Percentiles rank a stretch among this genome's conserved stretches.
Conservation (phyloP, 2,113 vertebrate species). For the Mus spicilegus region DNA sequence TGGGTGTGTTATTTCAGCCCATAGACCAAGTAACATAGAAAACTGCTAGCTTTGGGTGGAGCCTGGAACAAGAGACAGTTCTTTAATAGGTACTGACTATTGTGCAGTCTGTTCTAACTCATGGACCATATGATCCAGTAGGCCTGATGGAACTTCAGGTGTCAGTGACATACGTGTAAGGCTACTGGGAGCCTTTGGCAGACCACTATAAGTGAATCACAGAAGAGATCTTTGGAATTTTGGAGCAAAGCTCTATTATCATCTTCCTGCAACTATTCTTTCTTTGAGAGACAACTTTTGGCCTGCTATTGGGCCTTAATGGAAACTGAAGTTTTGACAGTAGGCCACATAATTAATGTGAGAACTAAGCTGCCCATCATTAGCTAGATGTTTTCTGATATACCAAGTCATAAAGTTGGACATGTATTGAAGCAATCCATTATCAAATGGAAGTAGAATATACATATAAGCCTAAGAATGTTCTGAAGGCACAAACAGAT, state of each 20-base stretch:
- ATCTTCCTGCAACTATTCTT: not conserved
- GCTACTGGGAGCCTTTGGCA: not conserved
- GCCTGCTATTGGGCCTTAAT: not conserved
- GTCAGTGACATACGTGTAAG: not conserved
- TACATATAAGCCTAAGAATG: not conserved
- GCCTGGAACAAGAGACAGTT: not conserved
- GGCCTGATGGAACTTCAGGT: not conserved
- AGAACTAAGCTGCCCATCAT: not conserved
- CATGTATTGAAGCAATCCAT: not conserved
- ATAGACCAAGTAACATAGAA: not conserved
- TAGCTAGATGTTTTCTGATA: not conserved
- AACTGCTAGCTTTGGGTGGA: not conserved
- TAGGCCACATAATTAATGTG: not conserved
- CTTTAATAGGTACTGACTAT: not conserved
- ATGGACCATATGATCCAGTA: not conserved
- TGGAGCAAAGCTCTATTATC: not conserved
- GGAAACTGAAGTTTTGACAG: not conserved
- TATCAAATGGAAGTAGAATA: not conserved
- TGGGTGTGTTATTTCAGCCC: not conserved
- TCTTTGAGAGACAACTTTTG: not conserved
- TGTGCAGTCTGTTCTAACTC: not conserved
- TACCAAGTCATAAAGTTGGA: not conserved
- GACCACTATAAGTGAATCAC: not conserved
- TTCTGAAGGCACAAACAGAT: not conserved
- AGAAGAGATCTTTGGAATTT: not conserved